Conservation (phyloP, 2,888 invertebrate genomes). For the Pollenia amentaria region DNA sequence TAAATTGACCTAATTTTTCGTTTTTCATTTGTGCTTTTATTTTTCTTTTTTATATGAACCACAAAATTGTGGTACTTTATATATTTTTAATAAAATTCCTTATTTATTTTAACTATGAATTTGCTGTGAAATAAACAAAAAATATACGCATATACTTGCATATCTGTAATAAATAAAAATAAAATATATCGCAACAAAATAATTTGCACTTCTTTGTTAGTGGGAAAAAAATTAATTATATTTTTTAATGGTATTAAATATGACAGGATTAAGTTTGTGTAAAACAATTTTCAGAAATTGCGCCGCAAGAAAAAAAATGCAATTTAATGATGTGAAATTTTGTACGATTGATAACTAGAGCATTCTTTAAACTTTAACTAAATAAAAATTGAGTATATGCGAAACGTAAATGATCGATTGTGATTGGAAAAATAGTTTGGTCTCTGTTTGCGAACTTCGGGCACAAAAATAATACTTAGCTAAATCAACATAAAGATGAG, state of each 20-base stretch:
- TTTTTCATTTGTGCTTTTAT: not conserved
- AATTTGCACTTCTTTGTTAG: conserved; percentile 26
- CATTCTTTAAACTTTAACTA: conserved; percentile 13
- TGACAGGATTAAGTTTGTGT: not conserved
- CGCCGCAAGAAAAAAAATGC: not conserved
- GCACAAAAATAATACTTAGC: too few species aligned
- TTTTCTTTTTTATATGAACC: conserved; percentile 36
- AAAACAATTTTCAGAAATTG: conserved; percentile 8
- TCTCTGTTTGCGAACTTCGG: too few species aligned
- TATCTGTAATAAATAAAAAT: conserved; percentile 6
- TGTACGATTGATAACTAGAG: conserved; percentile 23
- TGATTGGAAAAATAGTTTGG: not conserved
- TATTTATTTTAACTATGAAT: not conserved
- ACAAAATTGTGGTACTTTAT: conserved; percentile 51
- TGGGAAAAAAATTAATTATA: conserved; percentile 30
- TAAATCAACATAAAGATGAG: too few species aligned
- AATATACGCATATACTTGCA: not conserved
- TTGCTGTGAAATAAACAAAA: conserved; percentile 1
- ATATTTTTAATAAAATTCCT: conserved; percentile 29
- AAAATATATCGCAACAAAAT: not conserved
- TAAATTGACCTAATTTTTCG: conserved; percentile 59
- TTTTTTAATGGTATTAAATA: conserved; percentile 20
- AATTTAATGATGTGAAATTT: conserved; percentile 28
- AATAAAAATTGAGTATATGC: conserved; percentile 3
- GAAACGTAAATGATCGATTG: not conserved